Evolutionary conservation across 1,140 invertebrate species (phyloP).

Genomic region (Leptinotarsa defecta): DNA sequence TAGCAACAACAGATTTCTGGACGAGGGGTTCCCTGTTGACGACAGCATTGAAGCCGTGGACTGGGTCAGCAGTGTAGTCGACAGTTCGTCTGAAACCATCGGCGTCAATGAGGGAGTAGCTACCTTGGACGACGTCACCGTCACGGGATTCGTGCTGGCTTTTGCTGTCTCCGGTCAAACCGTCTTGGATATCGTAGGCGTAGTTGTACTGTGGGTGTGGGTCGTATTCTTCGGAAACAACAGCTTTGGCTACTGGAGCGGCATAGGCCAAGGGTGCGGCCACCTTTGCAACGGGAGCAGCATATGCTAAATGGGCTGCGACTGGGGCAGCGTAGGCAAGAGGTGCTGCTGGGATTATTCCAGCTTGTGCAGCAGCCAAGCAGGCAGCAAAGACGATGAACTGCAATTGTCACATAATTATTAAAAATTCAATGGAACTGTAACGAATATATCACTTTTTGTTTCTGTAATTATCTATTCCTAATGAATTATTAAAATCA

Average conservation of each 20-base stretch:
- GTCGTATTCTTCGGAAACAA: slow-evolving; percentile 60
- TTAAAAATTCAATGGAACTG: too few relatives aligned
- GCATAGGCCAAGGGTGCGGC: background rate
- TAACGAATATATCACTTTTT: too few relatives aligned
- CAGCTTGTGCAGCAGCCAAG: slow-evolving; percentile 30
- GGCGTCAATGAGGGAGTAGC: slow-evolving; percentile 67
- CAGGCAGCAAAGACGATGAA: slow-evolving; percentile 29
- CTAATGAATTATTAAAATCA: too few relatives aligned
- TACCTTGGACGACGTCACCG: slow-evolving; percentile 69
- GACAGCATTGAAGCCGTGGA: slow-evolving; percentile 61
- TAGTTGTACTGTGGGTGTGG: slow-evolving; percentile 62
- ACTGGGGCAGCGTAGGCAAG: slow-evolving; percentile 20
- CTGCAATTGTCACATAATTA: slow-evolving; percentile 9
- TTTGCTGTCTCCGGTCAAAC: slow-evolving; percentile 65
- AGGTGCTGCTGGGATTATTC: slow-evolving; percentile 35
- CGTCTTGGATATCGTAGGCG: slow-evolving; percentile 64
- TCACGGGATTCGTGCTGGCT: slow-evolving; percentile 62
- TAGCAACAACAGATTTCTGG: slow-evolving; percentile 37
- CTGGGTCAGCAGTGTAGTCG: slow-evolving; percentile 67
- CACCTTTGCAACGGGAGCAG: slow-evolving; percentile 33
- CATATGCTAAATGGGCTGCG: slow-evolving; percentile 53
- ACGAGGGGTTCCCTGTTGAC: slow-evolving; percentile 53
- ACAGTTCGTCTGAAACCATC: slow-evolving; percentile 65
- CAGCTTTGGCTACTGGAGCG: slow-evolving; percentile 14
- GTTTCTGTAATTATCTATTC: too few relatives aligned